Base-by-base conservation (phyloP, 2,888 invertebrate genomes). In the Eupithecia pulchellata region DNA sequence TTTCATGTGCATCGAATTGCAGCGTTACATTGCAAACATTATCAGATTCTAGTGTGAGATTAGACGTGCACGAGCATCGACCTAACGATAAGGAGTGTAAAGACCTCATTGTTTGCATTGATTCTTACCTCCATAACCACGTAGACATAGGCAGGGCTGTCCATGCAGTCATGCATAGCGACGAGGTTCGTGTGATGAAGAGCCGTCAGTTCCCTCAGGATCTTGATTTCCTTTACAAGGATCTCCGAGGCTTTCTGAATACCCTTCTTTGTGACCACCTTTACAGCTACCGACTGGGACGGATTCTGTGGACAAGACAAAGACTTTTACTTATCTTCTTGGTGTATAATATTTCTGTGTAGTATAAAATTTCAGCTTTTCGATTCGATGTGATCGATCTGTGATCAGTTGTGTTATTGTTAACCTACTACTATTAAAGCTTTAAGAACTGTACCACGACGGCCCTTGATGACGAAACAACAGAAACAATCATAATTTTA, bases 151-250 rank as follows among this genome's bases (percentile, higher is more conserved):
- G 97, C 97, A 77, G 97, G 95, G 72, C 99, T 98, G 95, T 99
- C 99, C 95, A 99, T 98, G 94, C 99, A 99, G 94, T 99, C 99
- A 90, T 99, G 95, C 84, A 99, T 96, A 36, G 99, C 98, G 68
- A 99, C 99, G 77, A 99, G 98, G 96, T 99, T 99, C 85, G 99
- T 99, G 95, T 99, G 99, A 91, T 99, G 98, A 68, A 99, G 95
- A 88, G 98, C 98, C 32, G 99, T 99, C 85, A 99, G 94, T 94
- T 99, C 99, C 95, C 99, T 98, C 68, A 99, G 95, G 85, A 99
- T 99, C 95, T 99, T 99, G 79, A 99, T 99, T 95, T 99, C 99
- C 90, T 99, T 99, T 75, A 98, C 98, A 61, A 99, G 96, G 77
- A 99, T 96, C 92, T 98, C 99, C 89, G 99, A 99, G 63, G 99